A percentile compares a stretch with the other conserved stretches of the same genome.
phyloP scores from a whole-genome alignment of 2,113 vertebrate species.

The Mystacornis crossleyi region DNA sequence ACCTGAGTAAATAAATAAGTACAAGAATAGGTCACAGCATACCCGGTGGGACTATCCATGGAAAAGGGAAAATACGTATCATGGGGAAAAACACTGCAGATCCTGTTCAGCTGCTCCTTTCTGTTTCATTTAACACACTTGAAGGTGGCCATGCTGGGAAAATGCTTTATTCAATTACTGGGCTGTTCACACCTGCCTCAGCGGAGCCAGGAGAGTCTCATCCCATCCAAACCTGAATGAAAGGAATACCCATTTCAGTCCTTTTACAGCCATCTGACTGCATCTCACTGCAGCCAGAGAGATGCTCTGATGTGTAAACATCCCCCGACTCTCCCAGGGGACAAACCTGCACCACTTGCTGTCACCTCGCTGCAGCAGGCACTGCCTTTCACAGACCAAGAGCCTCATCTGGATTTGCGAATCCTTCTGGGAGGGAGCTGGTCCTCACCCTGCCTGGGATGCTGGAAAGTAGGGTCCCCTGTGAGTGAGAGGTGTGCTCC shows the following conservation, averaged over 20 bases:
- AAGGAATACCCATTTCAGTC: neutral
- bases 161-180: neutral
- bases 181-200: neutral
- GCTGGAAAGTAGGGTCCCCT: neutral
- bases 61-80: slow-evolving; percentile 29
- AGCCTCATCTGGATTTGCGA: neutral
- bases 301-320: neutral
- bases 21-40: neutral
- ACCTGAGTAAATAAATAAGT: slow-evolving; percentile 51
- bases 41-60: neutral
- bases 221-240: neutral
- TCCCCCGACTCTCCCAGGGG: neutral
- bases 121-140: slow-evolving; percentile 36
- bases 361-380: fast-evolving
- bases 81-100: slow-evolving; percentile 20
- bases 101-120: slow-evolving; percentile 58
- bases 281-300: neutral
- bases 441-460: neutral
- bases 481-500: neutral
- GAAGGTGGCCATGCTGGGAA: neutral
- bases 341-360: neutral
- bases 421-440: neutral
- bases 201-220: neutral
- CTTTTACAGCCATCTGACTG: neutral
- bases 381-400: fast-evolving